A percentile compares a stretch with the other conserved stretches of the same genome.
These are phyloP conservation scores for Rafetus swinhoei DNA, from an alignment of 2,113 vertebrate genomes.

Conservation along the genomic window DNA sequence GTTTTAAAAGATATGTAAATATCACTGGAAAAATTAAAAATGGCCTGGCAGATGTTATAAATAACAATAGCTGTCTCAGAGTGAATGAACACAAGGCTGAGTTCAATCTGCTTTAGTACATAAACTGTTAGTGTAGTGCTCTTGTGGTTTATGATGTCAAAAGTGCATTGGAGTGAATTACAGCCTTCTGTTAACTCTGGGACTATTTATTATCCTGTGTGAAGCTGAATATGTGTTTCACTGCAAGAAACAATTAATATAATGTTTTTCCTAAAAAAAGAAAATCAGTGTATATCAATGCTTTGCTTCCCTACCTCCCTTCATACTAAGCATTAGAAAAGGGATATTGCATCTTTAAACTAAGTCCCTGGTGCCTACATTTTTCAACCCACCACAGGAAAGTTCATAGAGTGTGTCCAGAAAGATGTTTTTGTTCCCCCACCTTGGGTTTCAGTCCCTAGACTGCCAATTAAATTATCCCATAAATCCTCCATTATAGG, in stretches of 20 bases:
- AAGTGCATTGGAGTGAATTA: neutral
- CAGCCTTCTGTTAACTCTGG: slow-evolving; percentile 18
- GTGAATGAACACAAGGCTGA: neutral
- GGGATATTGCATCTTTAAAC: slow-evolving; percentile 40
- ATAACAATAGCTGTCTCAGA: neutral
- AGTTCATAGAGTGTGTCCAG: slow-evolving; percentile 59
- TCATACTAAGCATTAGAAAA: neutral
- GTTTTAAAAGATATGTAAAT: neutral
- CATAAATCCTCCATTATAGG: slow-evolving; percentile 86
- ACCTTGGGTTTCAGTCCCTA: slow-evolving; percentile 75
- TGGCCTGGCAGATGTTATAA: neutral
- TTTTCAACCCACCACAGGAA: slow-evolving; percentile 58
- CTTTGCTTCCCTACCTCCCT: neutral
- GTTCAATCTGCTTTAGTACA: neutral
- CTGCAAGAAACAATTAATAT: neutral
- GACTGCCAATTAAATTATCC: slow-evolving; percentile 86
- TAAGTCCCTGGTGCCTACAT: slow-evolving; percentile 48
- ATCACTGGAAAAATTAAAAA: neutral
- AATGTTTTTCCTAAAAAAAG: neutral
- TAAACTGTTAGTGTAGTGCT: neutral
- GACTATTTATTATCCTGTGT: neutral
- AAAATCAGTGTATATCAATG: slow-evolving; percentile 21
- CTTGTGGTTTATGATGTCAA: neutral
- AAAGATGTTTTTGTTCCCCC: slow-evolving; percentile 78
- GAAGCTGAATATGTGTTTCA: neutral